Conservation (phyloP, 2,888 invertebrate species). For the Ferdinandea cuprea region DNA sequence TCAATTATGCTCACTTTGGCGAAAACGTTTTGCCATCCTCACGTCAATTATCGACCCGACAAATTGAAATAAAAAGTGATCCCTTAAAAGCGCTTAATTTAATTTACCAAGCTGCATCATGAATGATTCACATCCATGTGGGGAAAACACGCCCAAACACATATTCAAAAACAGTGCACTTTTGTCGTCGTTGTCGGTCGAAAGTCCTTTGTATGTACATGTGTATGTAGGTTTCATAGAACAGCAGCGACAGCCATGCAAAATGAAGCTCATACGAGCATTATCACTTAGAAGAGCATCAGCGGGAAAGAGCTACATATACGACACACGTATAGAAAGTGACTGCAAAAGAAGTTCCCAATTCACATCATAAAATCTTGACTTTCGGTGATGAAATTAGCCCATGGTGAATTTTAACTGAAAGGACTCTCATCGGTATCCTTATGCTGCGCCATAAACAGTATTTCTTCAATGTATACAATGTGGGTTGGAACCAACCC, state of each 20-base stretch:
- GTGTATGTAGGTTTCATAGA: constrained; percentile 44
- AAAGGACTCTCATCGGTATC: constrained; percentile 69
- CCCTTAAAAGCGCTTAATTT: constrained; percentile 73
- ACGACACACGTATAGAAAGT: too few relatives aligned
- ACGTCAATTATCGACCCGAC: constrained; percentile 63
- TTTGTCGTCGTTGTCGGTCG: constrained; percentile 22
- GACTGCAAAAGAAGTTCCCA: constrained; percentile 57
- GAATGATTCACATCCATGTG: constrained; percentile 27
- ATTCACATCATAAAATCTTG: constrained; percentile 74
- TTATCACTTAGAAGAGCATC: constrained; percentile 62
- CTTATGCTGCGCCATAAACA: constrained; percentile 57
- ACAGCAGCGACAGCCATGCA: constrained; percentile 31
- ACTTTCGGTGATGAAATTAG: constrained; percentile 72
- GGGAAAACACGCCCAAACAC: not conserved
- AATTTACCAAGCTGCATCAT: constrained; percentile 55
- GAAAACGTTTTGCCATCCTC: constrained; percentile 56
- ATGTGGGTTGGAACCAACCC: constrained; percentile 50
- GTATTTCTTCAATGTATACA: constrained; percentile 51
- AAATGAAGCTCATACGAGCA: constrained; percentile 39
- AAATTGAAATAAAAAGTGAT: constrained; percentile 65
- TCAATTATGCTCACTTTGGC: constrained; percentile 64
- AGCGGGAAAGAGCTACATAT: not conserved
- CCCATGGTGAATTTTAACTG: constrained; percentile 72
- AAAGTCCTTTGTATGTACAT: constrained; percentile 58
- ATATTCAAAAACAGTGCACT: constrained; percentile 41